Base-by-base conservation (phyloP, 2,797 vertebrate species). In the Ibycter americanus region DNA sequence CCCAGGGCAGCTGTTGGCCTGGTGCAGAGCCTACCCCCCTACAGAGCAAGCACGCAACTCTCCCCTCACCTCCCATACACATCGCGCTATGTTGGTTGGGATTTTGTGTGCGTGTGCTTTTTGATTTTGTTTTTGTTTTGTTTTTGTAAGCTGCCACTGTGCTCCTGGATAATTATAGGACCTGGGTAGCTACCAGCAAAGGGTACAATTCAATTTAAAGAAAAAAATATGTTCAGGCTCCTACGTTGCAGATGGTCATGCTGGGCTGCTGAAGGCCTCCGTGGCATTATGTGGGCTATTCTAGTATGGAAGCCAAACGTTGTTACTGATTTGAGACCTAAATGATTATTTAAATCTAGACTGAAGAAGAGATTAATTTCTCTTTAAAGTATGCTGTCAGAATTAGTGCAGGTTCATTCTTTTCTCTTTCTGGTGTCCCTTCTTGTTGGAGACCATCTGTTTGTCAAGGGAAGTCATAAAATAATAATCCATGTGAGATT, bases 371-470 rank as follows among this genome's bases (percentile, higher is more conserved):
- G 65, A 94, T 95, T 93, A 88, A 91, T 95, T 94, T 92, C 40
- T 58, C 77, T 93, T 67, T 89, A 46, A 95, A 95, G 71, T 71
- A 44, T 76, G 49, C 68, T 83, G 87, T 93, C 95, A 92, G 55
- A 86, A 96, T 95, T 94, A 94, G 86, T 38, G 34, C 36, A 71
- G 71, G 36, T 74, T 91, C 52, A 62, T 85, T 81, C 87, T 92
- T 72, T 55, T 67, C 44, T 93, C 16, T 87, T 54, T 93, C 81
- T 94, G 25, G 49, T 80, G 59, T 91, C 68, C 54, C 29, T 79
- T 88, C 90, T 78, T 89, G 65, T 72, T 96, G 85, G 77, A 89
- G 44, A 92, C 96, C 97, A 97, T 97, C 96, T 98, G 91, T 97
- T 97, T 96, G 74, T 76, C 92, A 95, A 65, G 32, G 47, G 90